Evolutionary conservation across 2,888 invertebrate genomes (phyloP).

Genomic region (Petrolisthes manimaculis): DNA sequence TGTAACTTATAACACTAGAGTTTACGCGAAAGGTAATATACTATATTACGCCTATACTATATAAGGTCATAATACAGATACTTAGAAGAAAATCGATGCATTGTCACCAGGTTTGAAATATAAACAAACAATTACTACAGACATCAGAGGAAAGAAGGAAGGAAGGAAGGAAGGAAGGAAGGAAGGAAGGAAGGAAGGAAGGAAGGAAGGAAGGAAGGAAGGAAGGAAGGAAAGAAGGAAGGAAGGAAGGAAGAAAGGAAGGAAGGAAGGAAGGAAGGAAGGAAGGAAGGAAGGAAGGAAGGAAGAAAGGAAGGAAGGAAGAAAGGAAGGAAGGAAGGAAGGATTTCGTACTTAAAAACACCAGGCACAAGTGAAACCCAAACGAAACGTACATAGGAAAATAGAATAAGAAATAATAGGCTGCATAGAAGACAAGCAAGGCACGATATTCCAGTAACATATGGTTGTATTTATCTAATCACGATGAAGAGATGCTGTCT

Average conservation of each 20-base stretch:
- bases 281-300: neutral
- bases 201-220: neutral
- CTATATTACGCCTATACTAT: too few species aligned
- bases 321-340: neutral
- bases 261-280: neutral
- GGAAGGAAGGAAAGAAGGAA: neutral
- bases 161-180: neutral
- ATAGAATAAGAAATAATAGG: too few species aligned
- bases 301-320: neutral
- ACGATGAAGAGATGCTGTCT: too few species aligned
- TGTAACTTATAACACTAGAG: too few species aligned
- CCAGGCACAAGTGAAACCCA: neutral
- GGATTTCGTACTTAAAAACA: too few species aligned
- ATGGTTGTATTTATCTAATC: too few species aligned
- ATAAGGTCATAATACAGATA: too few species aligned
- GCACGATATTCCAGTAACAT: too few species aligned
- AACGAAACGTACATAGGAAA: too few species aligned
- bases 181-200: neutral
- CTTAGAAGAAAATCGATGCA: too few species aligned
- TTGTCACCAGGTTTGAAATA: neutral
- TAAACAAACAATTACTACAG: neutral
- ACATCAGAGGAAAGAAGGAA: conserved; percentile 2
- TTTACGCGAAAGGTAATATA: too few species aligned
- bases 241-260: neutral
- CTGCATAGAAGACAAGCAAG: too few species aligned